Base-by-base conservation (phyloP, 1,140 invertebrate genomes). In the Aphelinus atriplicis region DNA sequence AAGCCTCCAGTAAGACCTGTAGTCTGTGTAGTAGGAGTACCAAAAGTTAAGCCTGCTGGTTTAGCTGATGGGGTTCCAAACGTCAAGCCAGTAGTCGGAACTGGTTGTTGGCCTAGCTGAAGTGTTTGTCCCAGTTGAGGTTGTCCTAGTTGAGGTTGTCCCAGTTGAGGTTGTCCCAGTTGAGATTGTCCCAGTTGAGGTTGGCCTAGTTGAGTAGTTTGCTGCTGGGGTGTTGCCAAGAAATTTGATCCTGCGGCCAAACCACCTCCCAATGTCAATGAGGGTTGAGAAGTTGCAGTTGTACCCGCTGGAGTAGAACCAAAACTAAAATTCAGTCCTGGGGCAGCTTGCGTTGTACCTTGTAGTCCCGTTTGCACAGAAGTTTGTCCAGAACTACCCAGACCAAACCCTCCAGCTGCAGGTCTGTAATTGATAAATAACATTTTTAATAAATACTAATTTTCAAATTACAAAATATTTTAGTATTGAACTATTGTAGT, bases 271-370 rank as follows among this genome's bases (percentile, higher is more conserved):
- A 68, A 47, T 2, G 64, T 66, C 64, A 80, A 70, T 47, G 81
- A 71, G 0, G 79, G 70, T 26, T 78, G 73, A 65, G 75, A 77
- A n/a, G 73, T 68, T 73, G 45, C n/a, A 1, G 62, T 2, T 2
- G 55, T 7, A 43, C n/a, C 10, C 58, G 67, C 48, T 62, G 47
- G 62, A 57, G 65, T 5, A 58, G 7, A 68, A 9, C 81, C 79
- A 72, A 86, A 86, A 78, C 77, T 80, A 57, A 86, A 86, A 76
- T 80, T 85, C 7, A 81, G 77, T 0, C 77, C 62, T 51, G 79
- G 71, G 4, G 80, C 75, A 5, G 81, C 77, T 46, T 47, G 47
- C 78, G 68, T 77, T 53, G 71, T 58, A 1, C 78, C 65, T 62
- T 71, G 81, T 57, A 48, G 74, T 79, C 7, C 65, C 71, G n/a